These are phyloP conservation scores for Ceratotherium simum DNA, from an alignment of 2,113 vertebrate genomes.

Conservation along the genomic window DNA sequence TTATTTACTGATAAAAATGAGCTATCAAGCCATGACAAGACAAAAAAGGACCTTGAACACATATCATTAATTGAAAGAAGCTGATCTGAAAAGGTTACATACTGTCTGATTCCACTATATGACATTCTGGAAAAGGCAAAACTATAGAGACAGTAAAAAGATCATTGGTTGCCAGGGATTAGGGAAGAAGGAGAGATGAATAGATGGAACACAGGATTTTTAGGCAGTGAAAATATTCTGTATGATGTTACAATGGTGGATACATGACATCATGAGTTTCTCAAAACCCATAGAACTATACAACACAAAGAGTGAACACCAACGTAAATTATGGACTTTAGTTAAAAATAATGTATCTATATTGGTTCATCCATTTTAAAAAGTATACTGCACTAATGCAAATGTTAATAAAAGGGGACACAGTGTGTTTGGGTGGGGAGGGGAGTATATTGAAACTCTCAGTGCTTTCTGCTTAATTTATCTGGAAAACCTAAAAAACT, in stretches of 20 bases:
- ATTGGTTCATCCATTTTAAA: neutral
- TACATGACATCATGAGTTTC: fast-evolving
- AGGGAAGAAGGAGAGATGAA: fast-evolving
- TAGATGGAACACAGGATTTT: fast-evolving
- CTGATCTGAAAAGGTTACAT: neutral
- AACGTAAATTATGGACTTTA: fast-evolving
- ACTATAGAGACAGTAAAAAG: fast-evolving
- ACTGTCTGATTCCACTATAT: neutral
- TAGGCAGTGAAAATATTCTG: fast-evolving
- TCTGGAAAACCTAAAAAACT: neutral
- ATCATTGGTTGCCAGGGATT: too few species aligned
- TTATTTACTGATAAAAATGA: neutral
- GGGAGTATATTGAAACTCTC: neutral
- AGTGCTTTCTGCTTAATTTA: neutral
- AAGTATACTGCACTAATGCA: fast-evolving
- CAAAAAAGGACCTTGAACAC: neutral
- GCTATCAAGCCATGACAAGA: neutral
- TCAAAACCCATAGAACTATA: neutral
- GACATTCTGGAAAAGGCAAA: neutral
- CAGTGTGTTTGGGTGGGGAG: fast-evolving
- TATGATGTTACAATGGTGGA: fast-evolving
- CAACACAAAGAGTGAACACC: neutral
- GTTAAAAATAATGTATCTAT: fast-evolving
- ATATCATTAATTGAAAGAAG: neutral
- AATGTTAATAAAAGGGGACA: neutral